These are phyloP conservation scores for Acropora tenuis DNA, from an alignment of 64 coral and sea anemone genomes.

Conservation along the genomic window DNA sequence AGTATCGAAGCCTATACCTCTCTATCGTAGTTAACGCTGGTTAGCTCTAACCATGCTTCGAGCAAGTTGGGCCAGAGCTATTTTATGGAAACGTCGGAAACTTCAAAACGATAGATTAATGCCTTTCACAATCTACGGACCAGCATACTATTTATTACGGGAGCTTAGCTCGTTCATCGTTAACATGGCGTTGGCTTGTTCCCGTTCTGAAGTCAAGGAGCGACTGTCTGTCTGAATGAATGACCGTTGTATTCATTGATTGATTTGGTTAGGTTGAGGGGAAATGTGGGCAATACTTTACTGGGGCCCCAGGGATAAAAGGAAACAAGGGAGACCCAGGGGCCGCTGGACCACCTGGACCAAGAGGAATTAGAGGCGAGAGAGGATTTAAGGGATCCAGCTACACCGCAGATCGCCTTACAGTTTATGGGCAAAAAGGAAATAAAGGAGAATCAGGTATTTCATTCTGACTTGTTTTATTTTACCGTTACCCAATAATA, in stretches of 20 bases:
- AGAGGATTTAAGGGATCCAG: conserved; percentile 19
- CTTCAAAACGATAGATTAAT: no score
- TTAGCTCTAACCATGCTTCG: no score
- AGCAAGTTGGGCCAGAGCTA: no score
- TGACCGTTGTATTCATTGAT: neutral
- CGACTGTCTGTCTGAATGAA: no score
- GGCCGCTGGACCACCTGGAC: conserved; percentile 33
- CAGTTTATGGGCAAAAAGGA: conserved; percentile 67
- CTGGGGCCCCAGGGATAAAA: conserved; percentile 47
- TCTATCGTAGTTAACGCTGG: no score
- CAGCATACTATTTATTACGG: no score
- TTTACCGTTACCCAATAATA: neutral
- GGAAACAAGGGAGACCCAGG: conserved; percentile 59
- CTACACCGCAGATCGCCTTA: neutral
- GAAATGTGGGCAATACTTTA: conserved; percentile 63
- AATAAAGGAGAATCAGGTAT: conserved; percentile 38
- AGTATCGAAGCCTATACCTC: no score
- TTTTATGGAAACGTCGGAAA: no score
- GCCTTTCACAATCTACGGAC: no score
- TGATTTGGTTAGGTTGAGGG: conserved; percentile 56
- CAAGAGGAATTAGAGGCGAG: conserved; percentile 65
- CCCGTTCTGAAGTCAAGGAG: no score
- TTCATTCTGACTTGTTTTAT: neutral
- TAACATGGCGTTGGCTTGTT: no score
- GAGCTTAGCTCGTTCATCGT: no score